A percentile compares a stretch with the other conserved stretches of the same genome.
Conservation (phyloP, 2,797 vertebrate genomes). For the Muraenolepis orangiensis region DNA sequence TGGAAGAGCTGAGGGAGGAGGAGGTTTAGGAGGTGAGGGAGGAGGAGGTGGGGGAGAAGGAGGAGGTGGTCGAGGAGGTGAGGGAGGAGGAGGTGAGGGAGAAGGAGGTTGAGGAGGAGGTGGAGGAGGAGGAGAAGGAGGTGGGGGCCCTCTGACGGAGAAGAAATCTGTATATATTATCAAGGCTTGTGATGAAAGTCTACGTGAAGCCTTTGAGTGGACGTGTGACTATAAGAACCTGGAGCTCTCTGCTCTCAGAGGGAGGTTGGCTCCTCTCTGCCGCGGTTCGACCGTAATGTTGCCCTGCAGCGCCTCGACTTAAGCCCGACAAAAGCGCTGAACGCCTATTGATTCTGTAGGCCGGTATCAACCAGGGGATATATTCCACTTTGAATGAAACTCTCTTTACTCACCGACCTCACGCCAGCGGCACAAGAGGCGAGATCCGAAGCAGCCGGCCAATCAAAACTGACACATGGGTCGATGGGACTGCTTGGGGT, state of each 20-base stretch:
- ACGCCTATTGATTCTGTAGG: constrained; percentile 62
- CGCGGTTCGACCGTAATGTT: constrained; percentile 5
- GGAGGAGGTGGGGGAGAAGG: no score
- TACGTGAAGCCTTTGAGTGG: background rate
- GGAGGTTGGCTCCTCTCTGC: background rate
- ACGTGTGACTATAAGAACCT: constrained; percentile 19
- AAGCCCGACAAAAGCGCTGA: constrained; percentile 58
- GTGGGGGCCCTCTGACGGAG: background rate
- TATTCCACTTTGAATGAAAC: constrained; percentile 68
- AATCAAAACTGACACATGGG: constrained; percentile 67
- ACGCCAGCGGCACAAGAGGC: constrained; percentile 54
- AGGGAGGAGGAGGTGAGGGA: no score
- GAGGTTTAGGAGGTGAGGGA: no score
- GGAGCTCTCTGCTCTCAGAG: constrained; percentile 17
- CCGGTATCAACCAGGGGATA: constrained; percentile 61
- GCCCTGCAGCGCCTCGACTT: constrained; percentile 50
- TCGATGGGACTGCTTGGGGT: constrained; percentile 45
- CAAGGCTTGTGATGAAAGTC: background rate
- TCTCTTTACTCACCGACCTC: constrained; percentile 63
- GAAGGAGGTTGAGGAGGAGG: no score
- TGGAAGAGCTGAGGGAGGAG: no score
- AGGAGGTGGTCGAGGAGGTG: no score
- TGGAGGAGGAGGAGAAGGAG: no score
- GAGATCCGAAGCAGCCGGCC: constrained; percentile 62
- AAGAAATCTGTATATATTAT: background rate